phyloP scores from a whole-genome alignment of 2,888 invertebrate genomes.

The Tetragnatha montana region DNA sequence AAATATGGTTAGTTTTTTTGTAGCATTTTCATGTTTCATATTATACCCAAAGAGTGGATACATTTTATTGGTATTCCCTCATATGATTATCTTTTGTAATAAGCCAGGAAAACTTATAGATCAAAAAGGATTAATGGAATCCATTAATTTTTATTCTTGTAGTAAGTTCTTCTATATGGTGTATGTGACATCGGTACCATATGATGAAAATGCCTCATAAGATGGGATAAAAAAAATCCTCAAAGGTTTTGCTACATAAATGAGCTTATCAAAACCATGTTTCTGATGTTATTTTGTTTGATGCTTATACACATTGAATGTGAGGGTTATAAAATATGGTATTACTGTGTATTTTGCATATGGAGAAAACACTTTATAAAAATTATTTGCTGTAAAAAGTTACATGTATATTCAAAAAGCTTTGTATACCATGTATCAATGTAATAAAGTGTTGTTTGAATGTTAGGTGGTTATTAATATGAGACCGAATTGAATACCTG shows the following conservation, averaged over 20 bases:
- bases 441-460: conserved; percentile 63
- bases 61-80: neutral
- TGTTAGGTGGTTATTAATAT: neutral
- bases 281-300: conserved; percentile 26
- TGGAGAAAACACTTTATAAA: conserved; percentile 35
- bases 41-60: neutral
- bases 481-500: no score
- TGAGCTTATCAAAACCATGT: conserved; percentile 33
- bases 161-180: neutral
- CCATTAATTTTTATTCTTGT: neutral
- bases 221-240: neutral
- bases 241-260: conserved; percentile 5
- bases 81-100: neutral
- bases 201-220: neutral
- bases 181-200: neutral
- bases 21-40: neutral
- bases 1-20: neutral
- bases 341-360: conserved; percentile 26
- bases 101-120: neutral
- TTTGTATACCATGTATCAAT: conserved; percentile 62
- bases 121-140: neutral
- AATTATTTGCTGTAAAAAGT: conserved; percentile 10
- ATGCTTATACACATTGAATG: conserved; percentile 21
- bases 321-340: neutral
- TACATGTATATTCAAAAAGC: conserved; percentile 41